phyloP scores from a whole-genome alignment of 1,140 invertebrate genomes.

The Plutomurus gul region DNA sequence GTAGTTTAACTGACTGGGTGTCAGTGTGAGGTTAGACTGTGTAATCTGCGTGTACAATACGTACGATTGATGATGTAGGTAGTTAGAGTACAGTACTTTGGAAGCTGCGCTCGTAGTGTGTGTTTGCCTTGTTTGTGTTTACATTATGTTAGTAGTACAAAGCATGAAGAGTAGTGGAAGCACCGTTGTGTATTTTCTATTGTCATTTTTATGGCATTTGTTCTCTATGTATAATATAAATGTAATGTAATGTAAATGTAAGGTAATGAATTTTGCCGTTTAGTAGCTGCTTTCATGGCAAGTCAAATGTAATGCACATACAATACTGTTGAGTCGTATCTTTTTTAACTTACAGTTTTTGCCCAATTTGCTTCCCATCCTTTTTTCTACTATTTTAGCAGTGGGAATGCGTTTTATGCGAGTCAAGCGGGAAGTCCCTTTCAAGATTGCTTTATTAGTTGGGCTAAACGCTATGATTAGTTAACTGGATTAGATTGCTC shows the following conservation, averaged over 20 bases:
- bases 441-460: conserved; percentile 25
- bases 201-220: conserved; percentile 27
- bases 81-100: too few relatives aligned
- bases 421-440: conserved; percentile 12
- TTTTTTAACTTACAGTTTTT: background rate
- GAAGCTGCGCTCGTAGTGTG: background rate
- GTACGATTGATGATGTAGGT: too few relatives aligned
- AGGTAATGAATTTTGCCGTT: background rate
- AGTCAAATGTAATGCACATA: too few relatives aligned
- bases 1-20: background rate
- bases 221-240: background rate
- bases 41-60: too few relatives aligned
- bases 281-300: background rate
- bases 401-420: conserved; percentile 2
- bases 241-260: conserved; percentile 2
- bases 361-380: conserved; percentile 10
- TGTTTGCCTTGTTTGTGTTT: background rate
- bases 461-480: conserved; percentile 22
- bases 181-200: conserved; percentile 6
- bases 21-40: too few relatives aligned
- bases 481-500: conserved; percentile 11
- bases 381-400: background rate
- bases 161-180: background rate
- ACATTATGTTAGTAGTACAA: background rate
- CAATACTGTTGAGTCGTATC: background rate